phyloP scores from a whole-genome alignment of 2,797 vertebrate species.

The Gouania willdenowi region DNA sequence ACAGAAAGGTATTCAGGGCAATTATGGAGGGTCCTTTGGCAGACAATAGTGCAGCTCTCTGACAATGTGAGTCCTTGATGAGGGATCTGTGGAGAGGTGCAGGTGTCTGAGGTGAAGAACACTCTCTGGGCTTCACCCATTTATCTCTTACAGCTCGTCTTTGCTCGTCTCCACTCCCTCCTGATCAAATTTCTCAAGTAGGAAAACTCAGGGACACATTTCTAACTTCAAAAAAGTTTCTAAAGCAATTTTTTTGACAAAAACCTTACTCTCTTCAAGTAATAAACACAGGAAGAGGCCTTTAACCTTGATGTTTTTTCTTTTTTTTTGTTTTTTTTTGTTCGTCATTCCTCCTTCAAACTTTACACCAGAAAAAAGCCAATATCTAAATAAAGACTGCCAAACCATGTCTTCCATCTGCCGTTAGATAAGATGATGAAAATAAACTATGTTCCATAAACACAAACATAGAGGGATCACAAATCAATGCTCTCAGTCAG shows the following conservation, averaged over 20 bases:
- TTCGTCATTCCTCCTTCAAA: conserved; percentile 70
- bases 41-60: conserved; percentile 78
- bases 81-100: conserved; percentile 75
- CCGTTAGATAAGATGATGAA: conserved; percentile 67
- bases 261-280: too few species aligned
- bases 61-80: conserved; percentile 85
- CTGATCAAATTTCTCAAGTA: conserved; percentile 1
- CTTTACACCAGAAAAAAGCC: conserved; percentile 67
- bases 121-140: conserved; percentile 55
- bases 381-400: conserved; percentile 76
- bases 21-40: conserved; percentile 75
- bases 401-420: conserved; percentile 68
- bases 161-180: conserved; percentile 10
- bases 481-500: conserved; percentile 69
- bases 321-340: too few species aligned
- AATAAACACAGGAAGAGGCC: conserved; percentile 76
- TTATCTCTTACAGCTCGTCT: conserved; percentile 48
- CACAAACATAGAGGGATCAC: conserved; percentile 73
- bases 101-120: conserved; percentile 76
- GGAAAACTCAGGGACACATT: neutral
- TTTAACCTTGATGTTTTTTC: conserved; percentile 63
- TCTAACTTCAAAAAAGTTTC: too few species aligned
- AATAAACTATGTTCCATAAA: conserved; percentile 74
- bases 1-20: conserved; percentile 71
- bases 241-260: too few species aligned